Percentiles rank a stretch among this genome's conserved stretches.
Evolutionary conservation across 2,888 invertebrate species (phyloP).

Genomic region (Cryptus viduatorius): DNA sequence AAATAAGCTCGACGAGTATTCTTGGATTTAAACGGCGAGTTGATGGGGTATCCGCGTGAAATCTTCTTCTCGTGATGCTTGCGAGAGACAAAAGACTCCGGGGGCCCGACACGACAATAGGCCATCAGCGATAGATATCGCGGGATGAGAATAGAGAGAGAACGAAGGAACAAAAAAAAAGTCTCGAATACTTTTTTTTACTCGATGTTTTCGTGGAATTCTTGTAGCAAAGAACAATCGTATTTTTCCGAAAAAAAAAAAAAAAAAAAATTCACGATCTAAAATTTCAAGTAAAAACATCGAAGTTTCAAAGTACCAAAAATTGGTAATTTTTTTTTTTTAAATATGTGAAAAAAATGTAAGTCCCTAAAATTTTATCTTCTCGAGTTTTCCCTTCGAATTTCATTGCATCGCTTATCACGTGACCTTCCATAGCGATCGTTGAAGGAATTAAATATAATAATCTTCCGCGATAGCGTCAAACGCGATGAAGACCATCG

Average conservation of each 20-base stretch:
- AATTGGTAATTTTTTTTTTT: no score
- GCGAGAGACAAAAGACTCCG: slow-evolving; percentile 61
- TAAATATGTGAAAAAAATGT: no score
- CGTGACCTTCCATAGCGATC: no score
- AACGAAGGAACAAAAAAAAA: slow-evolving; percentile 28
- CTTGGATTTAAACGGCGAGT: slow-evolving; percentile 65
- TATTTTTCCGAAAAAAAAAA: neutral
- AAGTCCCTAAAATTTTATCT: no score
- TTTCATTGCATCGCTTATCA: no score
- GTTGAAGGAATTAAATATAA: neutral
- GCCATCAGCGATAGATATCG: slow-evolving; percentile 72
- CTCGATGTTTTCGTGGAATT: slow-evolving; percentile 29
- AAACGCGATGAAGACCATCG: neutral
- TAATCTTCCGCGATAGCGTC: neutral
- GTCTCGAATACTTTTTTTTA: neutral
- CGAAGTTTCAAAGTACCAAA: no score
- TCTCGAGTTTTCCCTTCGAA: no score
- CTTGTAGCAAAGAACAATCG: neutral
- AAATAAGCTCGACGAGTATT: slow-evolving; percentile 44
- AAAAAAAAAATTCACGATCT: neutral
- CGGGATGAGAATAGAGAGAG: slow-evolving; percentile 21
- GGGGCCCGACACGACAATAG: slow-evolving; percentile 74
- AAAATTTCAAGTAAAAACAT: neutral
- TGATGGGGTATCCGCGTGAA: slow-evolving; percentile 61
- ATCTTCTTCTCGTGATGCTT: slow-evolving; percentile 34